phyloP scores from a whole-genome alignment of 2,113 vertebrate genomes.

The Spea bombifrons region DNA sequence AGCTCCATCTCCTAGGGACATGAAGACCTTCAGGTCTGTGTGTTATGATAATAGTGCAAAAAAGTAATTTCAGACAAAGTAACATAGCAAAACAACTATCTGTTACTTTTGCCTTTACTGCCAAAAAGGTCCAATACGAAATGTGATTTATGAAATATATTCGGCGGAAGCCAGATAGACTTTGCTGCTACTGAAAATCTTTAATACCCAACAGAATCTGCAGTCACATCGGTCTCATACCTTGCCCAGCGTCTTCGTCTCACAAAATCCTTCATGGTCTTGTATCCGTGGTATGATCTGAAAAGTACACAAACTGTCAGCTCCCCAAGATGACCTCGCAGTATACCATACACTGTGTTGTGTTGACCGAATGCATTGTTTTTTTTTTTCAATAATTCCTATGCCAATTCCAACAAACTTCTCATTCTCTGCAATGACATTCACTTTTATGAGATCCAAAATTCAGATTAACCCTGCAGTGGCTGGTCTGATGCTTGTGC shows the following conservation, averaged over 20 bases:
- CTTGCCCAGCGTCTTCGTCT: slow-evolving; percentile 92
- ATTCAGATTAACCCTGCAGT: background rate
- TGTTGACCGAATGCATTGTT: slow-evolving; percentile 3
- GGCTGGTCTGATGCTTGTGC: background rate
- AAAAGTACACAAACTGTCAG: background rate
- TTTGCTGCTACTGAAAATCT: too few relatives aligned
- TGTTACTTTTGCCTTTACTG: too few relatives aligned
- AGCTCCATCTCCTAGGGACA: too few relatives aligned
- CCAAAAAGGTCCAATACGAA: too few relatives aligned
- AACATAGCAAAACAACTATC: too few relatives aligned
- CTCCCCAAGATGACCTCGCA: background rate
- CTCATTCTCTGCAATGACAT: slow-evolving; percentile 19
- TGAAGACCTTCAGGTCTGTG: too few relatives aligned
- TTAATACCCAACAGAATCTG: too few relatives aligned
- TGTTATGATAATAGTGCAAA: too few relatives aligned
- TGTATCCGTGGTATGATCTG: slow-evolving; percentile 91
- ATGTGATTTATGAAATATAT: too few relatives aligned
- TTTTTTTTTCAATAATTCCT: slow-evolving; percentile 1
- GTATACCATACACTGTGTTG: background rate
- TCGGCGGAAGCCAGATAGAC: too few relatives aligned
- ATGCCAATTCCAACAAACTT: slow-evolving; percentile 34
- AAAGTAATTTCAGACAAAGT: too few relatives aligned
- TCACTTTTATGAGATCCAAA: background rate
- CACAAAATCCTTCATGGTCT: slow-evolving; percentile 97
- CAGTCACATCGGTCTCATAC: slow-evolving; percentile 58